Conservation (phyloP, 2,797 vertebrate genomes). For the Falco berigora region DNA sequence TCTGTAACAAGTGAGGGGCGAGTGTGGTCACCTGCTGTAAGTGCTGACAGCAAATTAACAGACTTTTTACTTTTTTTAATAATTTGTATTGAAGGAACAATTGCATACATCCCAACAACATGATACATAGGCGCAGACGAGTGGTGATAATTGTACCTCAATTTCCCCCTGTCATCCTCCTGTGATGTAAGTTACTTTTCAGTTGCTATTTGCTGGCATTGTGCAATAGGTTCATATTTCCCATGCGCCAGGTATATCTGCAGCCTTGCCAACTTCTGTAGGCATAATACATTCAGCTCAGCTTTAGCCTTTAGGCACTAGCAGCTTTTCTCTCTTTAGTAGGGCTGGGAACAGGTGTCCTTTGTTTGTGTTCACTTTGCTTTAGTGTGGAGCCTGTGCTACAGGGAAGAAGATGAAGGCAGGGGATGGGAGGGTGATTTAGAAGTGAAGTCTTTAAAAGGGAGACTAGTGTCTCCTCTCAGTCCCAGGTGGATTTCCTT, state of each 20-base stretch:
- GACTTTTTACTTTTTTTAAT: neutral
- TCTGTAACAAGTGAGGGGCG: neutral
- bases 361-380: neutral
- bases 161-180: neutral
- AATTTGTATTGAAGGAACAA: neutral
- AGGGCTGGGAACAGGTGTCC: neutral
- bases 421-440: neutral
- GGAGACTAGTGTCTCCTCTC: neutral
- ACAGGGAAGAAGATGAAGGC: neutral
- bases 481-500: constrained; percentile 32
- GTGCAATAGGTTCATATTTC: neutral
- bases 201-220: neutral
- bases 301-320: neutral
- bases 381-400: neutral
- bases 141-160: neutral
- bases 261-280: neutral
- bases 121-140: neutral
- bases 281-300: neutral
- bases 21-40: neutral
- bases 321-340: neutral
- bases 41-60: neutral
- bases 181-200: neutral
- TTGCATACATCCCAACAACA: neutral
- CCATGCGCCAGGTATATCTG: neutral
- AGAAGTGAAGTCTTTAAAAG: constrained; percentile 13